Evolutionary conservation across 1,140 invertebrate species (phyloP), one percentile per base, ranked within the genome.

Genomic region (Chymomyza costata): DNA sequence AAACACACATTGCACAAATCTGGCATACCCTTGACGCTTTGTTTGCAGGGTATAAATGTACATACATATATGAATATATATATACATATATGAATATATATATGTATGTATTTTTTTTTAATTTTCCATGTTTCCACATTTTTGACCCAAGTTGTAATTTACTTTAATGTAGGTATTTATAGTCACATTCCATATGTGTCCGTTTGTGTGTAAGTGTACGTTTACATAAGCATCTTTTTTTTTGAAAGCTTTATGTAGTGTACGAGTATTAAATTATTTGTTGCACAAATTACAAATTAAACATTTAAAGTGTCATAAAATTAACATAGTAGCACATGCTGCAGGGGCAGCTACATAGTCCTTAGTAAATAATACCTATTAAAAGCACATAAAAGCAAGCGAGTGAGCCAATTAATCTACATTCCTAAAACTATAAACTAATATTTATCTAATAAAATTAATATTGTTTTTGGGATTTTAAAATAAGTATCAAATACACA

Each of bases 401-500:
- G n/a, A n/a, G 8, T 18, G 28, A 3, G 32, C 64, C 58, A 63
- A 76, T 71, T 76, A 67, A 76, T 71, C 67, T 71, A 76, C 69
- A 71, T 62, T 38, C 54, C 64, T 32, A 18, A 67, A 78, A 63
- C 57, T 73, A 57, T 78, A 83, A 82, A 83, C 73, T 83, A 83
- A 83, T 83, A 83, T 83, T 83, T 83, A 83, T 83, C 81, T 83
- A 83, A 82, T 74, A 73, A 80, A 78, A 81, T 80, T 80, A 78
- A 78, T 78, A 78, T 78, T 71, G 70, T 58, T 80, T 80, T 59
- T 58, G n/a, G n/a, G n/a, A n/a, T n/a, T n/a, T n/a, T n/a, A n/a
- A n/a, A n/a, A n/a, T 61, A 74, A 74, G 41, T 25, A 6, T 63
- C 67, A 59, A 51, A 65, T 57, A 76, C 64, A 74, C 61, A 66